phyloP scores from a whole-genome alignment of 1,140 invertebrate species.

The Aphaenogaster floridana region DNA sequence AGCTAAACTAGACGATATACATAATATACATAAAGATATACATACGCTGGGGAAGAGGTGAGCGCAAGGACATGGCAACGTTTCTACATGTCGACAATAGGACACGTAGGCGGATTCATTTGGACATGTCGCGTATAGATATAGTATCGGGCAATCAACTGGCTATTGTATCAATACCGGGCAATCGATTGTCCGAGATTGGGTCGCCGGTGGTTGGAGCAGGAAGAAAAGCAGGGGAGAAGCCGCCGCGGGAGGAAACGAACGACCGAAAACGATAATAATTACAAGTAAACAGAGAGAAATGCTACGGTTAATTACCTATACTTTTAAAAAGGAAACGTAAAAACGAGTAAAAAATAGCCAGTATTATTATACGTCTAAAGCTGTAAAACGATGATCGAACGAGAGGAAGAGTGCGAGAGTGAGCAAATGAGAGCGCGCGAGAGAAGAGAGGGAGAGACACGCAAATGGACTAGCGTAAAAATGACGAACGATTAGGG shows the following conservation, averaged over 20 bases:
- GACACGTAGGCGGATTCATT: slow-evolving; percentile 22
- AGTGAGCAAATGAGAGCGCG: slow-evolving; percentile 15
- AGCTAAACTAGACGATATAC: slow-evolving; percentile 65
- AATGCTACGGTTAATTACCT: slow-evolving; percentile 68
- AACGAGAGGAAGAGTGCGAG: slow-evolving; percentile 35
- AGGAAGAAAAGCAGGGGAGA: neutral
- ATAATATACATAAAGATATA: slow-evolving; percentile 72
- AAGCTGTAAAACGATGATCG: slow-evolving; percentile 58
- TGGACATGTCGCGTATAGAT: slow-evolving; percentile 15
- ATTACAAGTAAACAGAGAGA: slow-evolving; percentile 74
- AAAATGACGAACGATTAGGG: slow-evolving; percentile 44
- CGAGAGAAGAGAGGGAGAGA: neutral
- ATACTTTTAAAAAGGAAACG: slow-evolving; percentile 67
- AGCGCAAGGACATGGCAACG: slow-evolving; percentile 47
- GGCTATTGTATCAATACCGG: slow-evolving; percentile 46
- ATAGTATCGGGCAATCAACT: slow-evolving; percentile 25
- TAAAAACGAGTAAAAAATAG: slow-evolving; percentile 76
- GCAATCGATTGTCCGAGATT: slow-evolving; percentile 50
- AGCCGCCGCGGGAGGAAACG: slow-evolving; percentile 34
- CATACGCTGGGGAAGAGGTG: slow-evolving; percentile 9
- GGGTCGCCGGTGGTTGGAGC: neutral
- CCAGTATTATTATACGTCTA: slow-evolving; percentile 80
- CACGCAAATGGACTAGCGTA: slow-evolving; percentile 24
- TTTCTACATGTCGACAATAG: slow-evolving; percentile 76
- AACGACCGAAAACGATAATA: slow-evolving; percentile 81